Conservation (phyloP, 2,888 invertebrate genomes). For the Papilio gigon region DNA sequence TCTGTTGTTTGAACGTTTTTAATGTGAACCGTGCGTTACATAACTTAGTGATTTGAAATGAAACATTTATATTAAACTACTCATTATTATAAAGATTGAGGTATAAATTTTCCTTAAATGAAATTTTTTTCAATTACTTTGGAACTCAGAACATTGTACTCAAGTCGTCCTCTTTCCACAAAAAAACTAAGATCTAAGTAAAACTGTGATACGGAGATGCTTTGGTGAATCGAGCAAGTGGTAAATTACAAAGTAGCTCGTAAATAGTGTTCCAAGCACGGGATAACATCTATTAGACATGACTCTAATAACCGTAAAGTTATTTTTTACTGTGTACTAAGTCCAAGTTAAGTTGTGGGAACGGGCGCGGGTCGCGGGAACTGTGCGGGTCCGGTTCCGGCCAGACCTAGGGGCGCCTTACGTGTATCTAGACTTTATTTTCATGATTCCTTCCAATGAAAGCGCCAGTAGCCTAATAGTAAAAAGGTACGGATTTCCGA, state of each 20-base stretch:
- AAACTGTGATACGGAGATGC: neutral
- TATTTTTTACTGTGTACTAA: slow-evolving; percentile 17
- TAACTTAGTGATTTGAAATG: neutral
- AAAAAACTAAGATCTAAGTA: neutral
- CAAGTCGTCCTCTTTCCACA: neutral
- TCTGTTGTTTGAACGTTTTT: slow-evolving; percentile 49
- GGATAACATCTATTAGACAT: neutral
- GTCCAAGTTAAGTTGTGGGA: slow-evolving; percentile 29
- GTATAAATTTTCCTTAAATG: too few relatives aligned
- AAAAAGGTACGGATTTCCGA: too few relatives aligned
- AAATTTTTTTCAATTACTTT: too few relatives aligned
- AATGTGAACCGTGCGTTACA: slow-evolving; percentile 9
- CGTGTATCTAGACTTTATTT: slow-evolving; percentile 50
- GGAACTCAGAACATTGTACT: too few relatives aligned
- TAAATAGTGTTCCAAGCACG: neutral
- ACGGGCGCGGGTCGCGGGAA: slow-evolving; percentile 34
- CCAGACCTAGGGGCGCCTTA: slow-evolving; percentile 56
- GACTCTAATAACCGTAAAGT: slow-evolving; percentile 25
- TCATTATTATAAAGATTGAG: too few relatives aligned
- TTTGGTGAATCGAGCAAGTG: neutral
- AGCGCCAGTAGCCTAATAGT: too few relatives aligned
- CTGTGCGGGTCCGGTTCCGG: slow-evolving; percentile 43
- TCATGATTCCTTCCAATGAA: too few relatives aligned
- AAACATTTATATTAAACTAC: neutral
- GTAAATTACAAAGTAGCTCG: slow-evolving; percentile 8